A percentile compares a stretch with the other conserved stretches of the same genome.
These are phyloP conservation scores for Galago senegalensis DNA, from an alignment of 2,797 vertebrate species.

Conservation along the genomic window DNA sequence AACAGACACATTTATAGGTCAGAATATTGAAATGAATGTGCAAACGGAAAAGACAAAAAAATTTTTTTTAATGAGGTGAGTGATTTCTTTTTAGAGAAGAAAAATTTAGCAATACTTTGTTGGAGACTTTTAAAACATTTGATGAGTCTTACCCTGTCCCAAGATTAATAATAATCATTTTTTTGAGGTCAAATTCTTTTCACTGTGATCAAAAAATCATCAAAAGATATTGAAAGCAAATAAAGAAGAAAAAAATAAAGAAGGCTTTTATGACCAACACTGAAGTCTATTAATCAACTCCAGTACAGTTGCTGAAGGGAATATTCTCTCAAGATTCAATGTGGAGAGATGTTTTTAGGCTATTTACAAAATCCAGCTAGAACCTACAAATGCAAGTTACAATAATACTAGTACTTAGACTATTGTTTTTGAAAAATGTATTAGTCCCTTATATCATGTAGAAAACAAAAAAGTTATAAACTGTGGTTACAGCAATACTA, in stretches of 20 bases:
- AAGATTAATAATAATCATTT: neutral
- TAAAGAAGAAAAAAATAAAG: neutral
- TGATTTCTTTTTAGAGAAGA: neutral
- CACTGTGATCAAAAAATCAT: neutral
- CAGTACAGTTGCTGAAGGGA: neutral
- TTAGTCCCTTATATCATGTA: neutral
- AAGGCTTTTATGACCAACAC: neutral
- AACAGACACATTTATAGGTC: neutral
- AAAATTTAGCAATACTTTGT: neutral
- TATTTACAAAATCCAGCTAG: neutral
- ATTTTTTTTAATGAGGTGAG: neutral
- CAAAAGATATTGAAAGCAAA: neutral
- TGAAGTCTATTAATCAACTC: neutral
- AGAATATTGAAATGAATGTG: constrained; percentile 22
- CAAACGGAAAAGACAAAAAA: neutral
- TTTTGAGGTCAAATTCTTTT: neutral
- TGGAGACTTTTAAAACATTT: neutral
- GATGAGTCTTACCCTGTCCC: neutral
- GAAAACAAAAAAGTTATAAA: neutral
- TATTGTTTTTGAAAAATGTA: neutral
- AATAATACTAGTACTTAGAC: neutral
- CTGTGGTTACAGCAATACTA: neutral
- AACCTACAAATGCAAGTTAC: neutral
- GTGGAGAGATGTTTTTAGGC: neutral
- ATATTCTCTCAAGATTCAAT: neutral